These are phyloP conservation scores for Anagyrus pseudococci DNA, from an alignment of 2,888 invertebrate species.

Conservation along the genomic window DNA sequence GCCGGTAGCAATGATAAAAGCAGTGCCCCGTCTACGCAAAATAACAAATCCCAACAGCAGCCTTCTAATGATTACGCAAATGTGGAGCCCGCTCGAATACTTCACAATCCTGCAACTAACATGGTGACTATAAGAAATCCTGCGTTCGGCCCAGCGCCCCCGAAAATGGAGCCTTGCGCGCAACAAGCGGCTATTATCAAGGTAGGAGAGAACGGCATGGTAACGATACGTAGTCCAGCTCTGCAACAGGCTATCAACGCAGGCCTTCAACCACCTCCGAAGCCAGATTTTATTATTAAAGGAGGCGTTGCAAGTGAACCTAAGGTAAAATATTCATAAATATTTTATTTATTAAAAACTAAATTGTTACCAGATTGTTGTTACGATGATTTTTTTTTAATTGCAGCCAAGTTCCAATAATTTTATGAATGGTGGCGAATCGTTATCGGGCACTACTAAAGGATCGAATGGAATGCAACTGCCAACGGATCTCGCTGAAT, in stretches of 20 bases:
- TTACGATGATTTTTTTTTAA: background rate
- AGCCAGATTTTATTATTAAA: slow-evolving; percentile 59
- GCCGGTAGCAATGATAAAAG: slow-evolving; percentile 44
- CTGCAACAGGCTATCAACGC: slow-evolving; percentile 64
- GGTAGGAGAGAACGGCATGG: slow-evolving; percentile 78
- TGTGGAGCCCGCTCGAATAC: slow-evolving; percentile 60
- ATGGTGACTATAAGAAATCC: slow-evolving; percentile 83
- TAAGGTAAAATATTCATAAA: background rate
- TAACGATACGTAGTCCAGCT: slow-evolving; percentile 80
- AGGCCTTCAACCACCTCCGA: slow-evolving; percentile 56
- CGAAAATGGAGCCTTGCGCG: slow-evolving; percentile 55
- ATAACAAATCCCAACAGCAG: slow-evolving; percentile 20
- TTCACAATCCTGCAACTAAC: slow-evolving; percentile 64
- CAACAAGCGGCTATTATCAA: slow-evolving; percentile 72
- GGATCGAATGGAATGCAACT: slow-evolving; percentile 50
- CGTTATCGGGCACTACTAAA: slow-evolving; percentile 40
- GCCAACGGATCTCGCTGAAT: slow-evolving; percentile 53
- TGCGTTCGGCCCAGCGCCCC: slow-evolving; percentile 72
- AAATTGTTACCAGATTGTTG: slow-evolving; percentile 2
- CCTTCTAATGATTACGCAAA: slow-evolving; percentile 36
- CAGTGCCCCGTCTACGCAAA: slow-evolving; percentile 38
- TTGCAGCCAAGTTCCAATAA: slow-evolving; percentile 37
- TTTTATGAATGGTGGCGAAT: slow-evolving; percentile 30
- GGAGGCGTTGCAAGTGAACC: slow-evolving; percentile 38
- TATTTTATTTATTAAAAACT: background rate